Base-by-base conservation (phyloP, 2,888 invertebrate genomes). In the Melanophora roralis region DNA sequence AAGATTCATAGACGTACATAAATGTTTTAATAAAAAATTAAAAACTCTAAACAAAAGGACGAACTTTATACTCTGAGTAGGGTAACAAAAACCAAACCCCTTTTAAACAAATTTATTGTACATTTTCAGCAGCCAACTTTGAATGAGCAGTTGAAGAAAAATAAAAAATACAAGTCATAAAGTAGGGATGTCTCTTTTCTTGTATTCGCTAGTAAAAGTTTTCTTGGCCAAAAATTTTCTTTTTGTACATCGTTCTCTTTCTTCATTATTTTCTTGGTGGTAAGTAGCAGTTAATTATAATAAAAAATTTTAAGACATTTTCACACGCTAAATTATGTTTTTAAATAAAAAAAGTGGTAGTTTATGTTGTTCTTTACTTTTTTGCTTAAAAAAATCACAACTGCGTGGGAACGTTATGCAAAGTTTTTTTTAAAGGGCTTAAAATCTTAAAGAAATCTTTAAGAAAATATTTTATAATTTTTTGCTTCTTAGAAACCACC, bases 361-460 rank as follows among this genome's bases (percentile, higher is more conserved):
- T 69, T 45, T 1, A 36, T n/a, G 14, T 60, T 59, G 3, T 5
- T 3, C 6, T 59, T 40, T 49, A 12, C 23, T 55, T 12, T 51
- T 47, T 32, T 14, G 11, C 43, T 27, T 16, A 74, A 75, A 85
- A 80, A 87, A 88, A 86, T 86, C 87, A 85, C 79, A 85, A 85
- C 85, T 86, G 84, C 88, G 87, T 87, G 87, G 88, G 87, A 87
- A 85, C 85, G 79, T 85, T 83, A 82, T 81, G 81, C 82, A 84
- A 83, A 83, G 64, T 65, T 79, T 62, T 34, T 19, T 72, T 45
- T 23, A 23, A 49, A 57, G 14, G 14, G n/a, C 32, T 47, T 38
- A 67, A 59, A 74, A 47, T 65, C 21, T 68, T 12, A 57, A 51
- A 74, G 51, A 67, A 49, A 38, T 75, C 65, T 79, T 74, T 23